Conservation (phyloP, 2,888 invertebrate species). For the Polyommatus iphigenia region DNA sequence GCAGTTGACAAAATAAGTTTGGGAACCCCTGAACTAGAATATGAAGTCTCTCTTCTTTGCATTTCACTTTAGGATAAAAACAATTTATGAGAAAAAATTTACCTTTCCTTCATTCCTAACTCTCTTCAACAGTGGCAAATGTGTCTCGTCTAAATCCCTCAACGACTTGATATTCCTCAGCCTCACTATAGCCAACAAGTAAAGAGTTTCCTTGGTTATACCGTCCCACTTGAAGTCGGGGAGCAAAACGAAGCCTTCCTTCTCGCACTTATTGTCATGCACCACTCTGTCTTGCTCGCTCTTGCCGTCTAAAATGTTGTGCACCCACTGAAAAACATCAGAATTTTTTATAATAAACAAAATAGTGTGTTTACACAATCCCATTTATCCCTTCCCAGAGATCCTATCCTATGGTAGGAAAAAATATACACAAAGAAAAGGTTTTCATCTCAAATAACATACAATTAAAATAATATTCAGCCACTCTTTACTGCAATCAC, state of each 20-base stretch:
- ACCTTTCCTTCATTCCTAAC: constrained; percentile 88
- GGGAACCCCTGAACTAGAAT: too few relatives aligned
- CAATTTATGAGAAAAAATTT: constrained; percentile 42
- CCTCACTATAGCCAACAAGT: constrained; percentile 90
- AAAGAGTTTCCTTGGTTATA: constrained; percentile 85
- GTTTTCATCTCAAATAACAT: too few relatives aligned
- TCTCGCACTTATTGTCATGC: constrained; percentile 83
- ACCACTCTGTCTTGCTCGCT: constrained; percentile 93
- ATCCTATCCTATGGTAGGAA: too few relatives aligned
- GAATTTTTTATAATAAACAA: neutral
- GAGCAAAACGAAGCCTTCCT: constrained; percentile 91
- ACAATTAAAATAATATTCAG: too few relatives aligned
- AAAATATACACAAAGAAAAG: too few relatives aligned
- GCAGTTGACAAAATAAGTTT: too few relatives aligned
- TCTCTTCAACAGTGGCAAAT: constrained; percentile 91
- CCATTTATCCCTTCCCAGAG: too few relatives aligned
- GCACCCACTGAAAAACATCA: constrained; percentile 89
- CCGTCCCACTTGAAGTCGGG: constrained; percentile 99
- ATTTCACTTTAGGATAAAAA: too few relatives aligned
- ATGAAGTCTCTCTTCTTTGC: too few relatives aligned
- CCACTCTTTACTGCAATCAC: too few relatives aligned
- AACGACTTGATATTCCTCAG: constrained; percentile 88
- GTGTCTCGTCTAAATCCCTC: constrained; percentile 88
- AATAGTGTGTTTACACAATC: too few relatives aligned
- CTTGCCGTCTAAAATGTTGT: constrained; percentile 96